Percentiles rank a stretch among this genome's conserved stretches.
Conservation (phyloP, 2,113 vertebrate species). For the Haplotaxodon microlepis region DNA sequence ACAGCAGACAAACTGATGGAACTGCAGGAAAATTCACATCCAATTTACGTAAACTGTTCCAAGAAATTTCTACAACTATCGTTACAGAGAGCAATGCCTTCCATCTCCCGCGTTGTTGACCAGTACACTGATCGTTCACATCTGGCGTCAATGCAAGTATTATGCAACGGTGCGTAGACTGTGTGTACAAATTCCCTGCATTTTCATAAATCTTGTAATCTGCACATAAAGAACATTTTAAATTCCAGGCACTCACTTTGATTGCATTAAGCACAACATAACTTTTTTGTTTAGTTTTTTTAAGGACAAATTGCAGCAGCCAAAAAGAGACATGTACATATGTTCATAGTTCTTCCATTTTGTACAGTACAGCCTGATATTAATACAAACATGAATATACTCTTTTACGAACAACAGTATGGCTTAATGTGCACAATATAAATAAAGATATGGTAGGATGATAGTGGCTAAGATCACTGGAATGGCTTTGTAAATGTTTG, state of each 20-base stretch:
- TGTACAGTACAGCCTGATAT: conserved; percentile 67
- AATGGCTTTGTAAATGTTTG: conserved; percentile 56
- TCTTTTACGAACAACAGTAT: conserved; percentile 48
- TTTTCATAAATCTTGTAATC: conserved; percentile 68
- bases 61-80: conserved; percentile 6
- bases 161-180: conserved; percentile 57
- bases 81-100: conserved; percentile 36
- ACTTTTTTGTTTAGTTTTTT: conserved; percentile 51
- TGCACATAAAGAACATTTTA: conserved; percentile 66
- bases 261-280: conserved; percentile 82
- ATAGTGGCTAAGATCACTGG: conserved; percentile 45
- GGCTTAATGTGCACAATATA: conserved; percentile 58
- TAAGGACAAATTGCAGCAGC: conserved; percentile 80
- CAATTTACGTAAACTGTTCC: conserved; percentile 38
- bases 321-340: conserved; percentile 74
- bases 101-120: conserved; percentile 27
- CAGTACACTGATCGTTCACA: conserved; percentile 14
- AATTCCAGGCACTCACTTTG: conserved; percentile 83
- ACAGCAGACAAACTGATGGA: conserved; percentile 31
- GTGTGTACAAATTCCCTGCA: conserved; percentile 79
- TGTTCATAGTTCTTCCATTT: conserved; percentile 62
- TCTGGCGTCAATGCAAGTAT: conserved; percentile 50
- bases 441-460: conserved; percentile 42
- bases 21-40: conserved; percentile 42
- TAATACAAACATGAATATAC: conserved; percentile 51